phyloP scores from a whole-genome alignment of 1,140 invertebrate genomes.

The Bombus vancouverensis region DNA sequence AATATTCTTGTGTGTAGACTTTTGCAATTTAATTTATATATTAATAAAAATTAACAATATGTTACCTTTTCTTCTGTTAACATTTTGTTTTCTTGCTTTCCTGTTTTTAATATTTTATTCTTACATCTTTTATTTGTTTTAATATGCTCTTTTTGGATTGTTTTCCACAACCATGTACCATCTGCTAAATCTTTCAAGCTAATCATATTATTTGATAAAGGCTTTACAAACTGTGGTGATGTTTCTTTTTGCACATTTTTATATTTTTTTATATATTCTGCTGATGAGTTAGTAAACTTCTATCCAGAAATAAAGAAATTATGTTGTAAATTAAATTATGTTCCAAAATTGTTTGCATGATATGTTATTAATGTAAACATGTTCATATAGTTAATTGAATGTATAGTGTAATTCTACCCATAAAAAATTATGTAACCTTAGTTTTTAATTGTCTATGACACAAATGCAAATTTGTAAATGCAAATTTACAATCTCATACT shows the following conservation, averaged over 20 bases:
- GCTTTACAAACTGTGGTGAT: not conserved
- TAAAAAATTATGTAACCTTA: not conserved
- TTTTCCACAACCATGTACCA: conserved; percentile 61
- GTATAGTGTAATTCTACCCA: not conserved
- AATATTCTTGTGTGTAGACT: too few species aligned
- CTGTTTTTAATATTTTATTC: conserved; percentile 21
- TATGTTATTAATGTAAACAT: conserved; percentile 84
- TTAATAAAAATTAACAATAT: too few species aligned
- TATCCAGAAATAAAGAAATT: conserved; percentile 76
- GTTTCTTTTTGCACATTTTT: conserved; percentile 57
- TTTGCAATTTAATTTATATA: too few species aligned
- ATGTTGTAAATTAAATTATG: conserved; percentile 72
- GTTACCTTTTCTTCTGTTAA: too few species aligned
- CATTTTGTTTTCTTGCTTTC: conserved; percentile 24
- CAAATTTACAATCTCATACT: too few species aligned
- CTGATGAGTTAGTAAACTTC: conserved; percentile 80
- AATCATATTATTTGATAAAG: conserved; percentile 65
- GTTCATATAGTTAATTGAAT: conserved; percentile 60
- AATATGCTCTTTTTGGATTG: conserved; percentile 61
- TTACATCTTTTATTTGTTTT: conserved; percentile 49
- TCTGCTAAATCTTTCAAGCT: conserved; percentile 67
- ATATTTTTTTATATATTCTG: conserved; percentile 70
- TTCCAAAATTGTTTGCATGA: conserved; percentile 81
- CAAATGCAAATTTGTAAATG: too few species aligned
- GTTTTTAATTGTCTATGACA: not conserved